Percentiles rank a stretch among this genome's conserved stretches.
Conservation (phyloP, 2,113 vertebrate genomes). For the Anguilla japonica region DNA sequence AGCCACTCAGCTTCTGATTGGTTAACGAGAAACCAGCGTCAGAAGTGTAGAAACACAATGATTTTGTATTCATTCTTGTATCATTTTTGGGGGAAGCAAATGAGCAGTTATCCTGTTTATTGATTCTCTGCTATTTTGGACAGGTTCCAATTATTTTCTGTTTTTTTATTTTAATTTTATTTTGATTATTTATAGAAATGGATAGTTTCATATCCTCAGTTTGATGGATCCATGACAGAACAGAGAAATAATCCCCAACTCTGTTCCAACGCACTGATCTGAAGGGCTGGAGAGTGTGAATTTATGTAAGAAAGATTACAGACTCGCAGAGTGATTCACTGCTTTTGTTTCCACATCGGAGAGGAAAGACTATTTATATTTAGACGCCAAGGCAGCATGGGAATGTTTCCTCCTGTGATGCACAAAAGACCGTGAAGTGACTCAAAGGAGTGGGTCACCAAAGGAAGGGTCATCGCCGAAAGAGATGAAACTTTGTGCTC, state of each 20-base stretch:
- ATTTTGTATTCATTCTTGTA: not conserved
- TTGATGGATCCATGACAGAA: not conserved
- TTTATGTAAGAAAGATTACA: conserved; percentile 43
- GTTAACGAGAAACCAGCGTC: not conserved
- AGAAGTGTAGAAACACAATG: not conserved
- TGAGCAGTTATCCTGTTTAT: not conserved
- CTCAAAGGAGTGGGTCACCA: not conserved
- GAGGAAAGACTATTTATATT: conserved; percentile 15
- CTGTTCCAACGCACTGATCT: not conserved
- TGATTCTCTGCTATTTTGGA: not conserved
- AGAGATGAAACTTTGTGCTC: not conserved
- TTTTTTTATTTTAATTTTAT: not conserved
- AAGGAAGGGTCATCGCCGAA: conserved; percentile 15
- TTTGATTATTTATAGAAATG: not conserved
- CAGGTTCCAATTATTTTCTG: not conserved
- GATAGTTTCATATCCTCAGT: not conserved
- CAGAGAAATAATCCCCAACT: not conserved
- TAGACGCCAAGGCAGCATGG: conserved; percentile 19
- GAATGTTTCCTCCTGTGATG: conserved; percentile 9
- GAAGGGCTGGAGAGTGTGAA: conserved; percentile 14
- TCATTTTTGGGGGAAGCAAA: not conserved
- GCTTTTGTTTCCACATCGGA: conserved; percentile 30
- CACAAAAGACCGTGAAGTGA: conserved; percentile 27
- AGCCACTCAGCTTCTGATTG: not conserved
- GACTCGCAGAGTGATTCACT: conserved; percentile 35